Conservation (phyloP, 2,888 invertebrate species). For the Platycheirus albimanus region DNA sequence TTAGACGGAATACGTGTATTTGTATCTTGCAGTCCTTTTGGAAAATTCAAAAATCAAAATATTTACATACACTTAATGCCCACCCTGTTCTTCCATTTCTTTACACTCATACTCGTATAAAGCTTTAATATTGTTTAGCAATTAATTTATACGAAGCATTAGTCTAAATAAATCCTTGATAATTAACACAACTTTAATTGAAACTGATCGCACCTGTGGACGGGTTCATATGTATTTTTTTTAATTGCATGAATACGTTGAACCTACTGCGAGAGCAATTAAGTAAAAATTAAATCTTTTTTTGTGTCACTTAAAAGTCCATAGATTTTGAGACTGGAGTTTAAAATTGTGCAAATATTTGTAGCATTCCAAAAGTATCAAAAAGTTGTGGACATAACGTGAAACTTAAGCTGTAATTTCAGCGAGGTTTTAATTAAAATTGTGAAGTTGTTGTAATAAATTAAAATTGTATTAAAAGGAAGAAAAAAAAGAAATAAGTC, state of each 20-base stretch:
- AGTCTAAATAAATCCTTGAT: neutral
- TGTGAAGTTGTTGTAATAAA: neutral
- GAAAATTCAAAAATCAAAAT: too few species aligned
- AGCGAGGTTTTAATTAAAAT: neutral
- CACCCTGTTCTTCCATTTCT: too few species aligned
- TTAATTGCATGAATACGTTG: neutral
- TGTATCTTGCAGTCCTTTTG: too few species aligned
- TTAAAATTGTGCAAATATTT: constrained; percentile 5
- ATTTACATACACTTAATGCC: too few species aligned
- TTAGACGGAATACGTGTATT: too few species aligned
- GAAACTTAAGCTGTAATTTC: neutral
- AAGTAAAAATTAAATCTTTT: constrained; percentile 5
- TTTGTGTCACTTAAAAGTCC: neutral
- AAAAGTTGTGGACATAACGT: neutral
- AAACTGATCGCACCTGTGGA: constrained; percentile 9
- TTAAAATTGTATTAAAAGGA: neutral
- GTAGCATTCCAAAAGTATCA: neutral
- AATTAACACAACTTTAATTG: constrained; percentile 1
- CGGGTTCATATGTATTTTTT: neutral
- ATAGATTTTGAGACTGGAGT: neutral
- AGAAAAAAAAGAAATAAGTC: neutral
- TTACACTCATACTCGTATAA: too few species aligned
- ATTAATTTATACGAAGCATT: too few species aligned
- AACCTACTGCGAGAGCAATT: constrained; percentile 16
- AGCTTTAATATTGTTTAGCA: too few species aligned